A percentile compares a stretch with the other conserved stretches of the same genome.
Conservation (phyloP, 1,140 invertebrate genomes). For the Drosophila busckii region DNA sequence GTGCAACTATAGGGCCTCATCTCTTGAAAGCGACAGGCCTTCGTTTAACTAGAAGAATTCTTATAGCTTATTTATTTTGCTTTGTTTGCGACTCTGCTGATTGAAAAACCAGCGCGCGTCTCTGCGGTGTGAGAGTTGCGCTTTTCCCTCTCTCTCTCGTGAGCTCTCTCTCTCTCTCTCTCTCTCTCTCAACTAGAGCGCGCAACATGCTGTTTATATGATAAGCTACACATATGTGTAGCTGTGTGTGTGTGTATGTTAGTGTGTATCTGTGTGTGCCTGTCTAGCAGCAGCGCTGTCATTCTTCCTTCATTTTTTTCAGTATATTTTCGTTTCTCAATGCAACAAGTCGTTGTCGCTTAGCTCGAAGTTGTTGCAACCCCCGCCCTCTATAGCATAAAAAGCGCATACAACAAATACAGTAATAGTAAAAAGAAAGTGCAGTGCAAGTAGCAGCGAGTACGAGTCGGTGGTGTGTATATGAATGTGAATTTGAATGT, state of each 20-base stretch:
- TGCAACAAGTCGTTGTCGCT: constrained; percentile 61
- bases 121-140: not conserved
- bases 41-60: constrained; percentile 23
- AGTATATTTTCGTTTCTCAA: constrained; percentile 50
- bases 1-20: not conserved
- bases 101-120: too few species aligned
- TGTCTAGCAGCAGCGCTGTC: constrained; percentile 15
- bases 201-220: constrained; percentile 11
- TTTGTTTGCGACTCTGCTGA: too few species aligned
- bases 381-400: constrained; percentile 10
- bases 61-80: constrained; percentile 21
- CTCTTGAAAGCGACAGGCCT: too few species aligned
- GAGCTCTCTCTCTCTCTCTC: too few species aligned
- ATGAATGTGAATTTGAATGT: too few species aligned
- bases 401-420: constrained; percentile 35
- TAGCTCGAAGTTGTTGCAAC: constrained; percentile 18
- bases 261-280: not conserved
- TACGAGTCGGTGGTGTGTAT: not conserved
- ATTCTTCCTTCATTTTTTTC: constrained; percentile 61
- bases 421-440: constrained; percentile 63
- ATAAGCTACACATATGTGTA: constrained; percentile 1
- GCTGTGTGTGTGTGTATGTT: constrained; percentile 1
- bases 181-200: constrained; percentile 8
- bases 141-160: too few species aligned
- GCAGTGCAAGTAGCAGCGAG: constrained; percentile 12